A percentile compares a stretch with the other conserved stretches of the same genome.
These are phyloP conservation scores for Drosophila anomalata DNA, from an alignment of 2,888 invertebrate genomes.

Conservation along the genomic window DNA sequence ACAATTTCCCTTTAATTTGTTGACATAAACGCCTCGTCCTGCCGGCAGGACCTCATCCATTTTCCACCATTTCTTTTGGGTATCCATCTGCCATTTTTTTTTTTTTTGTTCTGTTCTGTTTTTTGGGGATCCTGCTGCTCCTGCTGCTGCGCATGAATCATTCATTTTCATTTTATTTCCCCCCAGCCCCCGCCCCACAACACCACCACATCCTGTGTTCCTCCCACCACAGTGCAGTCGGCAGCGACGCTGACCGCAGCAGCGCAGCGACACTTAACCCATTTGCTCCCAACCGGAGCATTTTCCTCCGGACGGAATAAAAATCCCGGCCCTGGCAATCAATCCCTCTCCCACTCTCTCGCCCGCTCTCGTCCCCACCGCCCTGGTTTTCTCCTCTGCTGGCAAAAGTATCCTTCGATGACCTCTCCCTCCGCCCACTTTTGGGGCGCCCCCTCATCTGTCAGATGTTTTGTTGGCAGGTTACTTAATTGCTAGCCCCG, in stretches of 20 bases:
- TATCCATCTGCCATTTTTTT: neutral
- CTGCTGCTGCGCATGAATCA: conserved; percentile 71
- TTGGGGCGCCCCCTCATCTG: conserved; percentile 35
- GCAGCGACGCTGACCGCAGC: conserved; percentile 48
- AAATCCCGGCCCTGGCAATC: conserved; percentile 52
- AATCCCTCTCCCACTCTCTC: conserved; percentile 57
- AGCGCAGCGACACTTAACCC: conserved; percentile 67
- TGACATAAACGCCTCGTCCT: conserved; percentile 81
- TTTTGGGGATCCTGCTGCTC: conserved; percentile 8
- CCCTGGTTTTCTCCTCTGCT: neutral
- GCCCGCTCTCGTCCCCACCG: neutral
- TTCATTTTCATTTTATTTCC: conserved; percentile 65
- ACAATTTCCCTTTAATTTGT: conserved; percentile 83
- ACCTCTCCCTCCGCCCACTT: neutral
- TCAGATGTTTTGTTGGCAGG: conserved; percentile 82
- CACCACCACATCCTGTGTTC: too few species aligned
- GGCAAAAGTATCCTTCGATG: conserved; percentile 13
- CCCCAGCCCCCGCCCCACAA: neutral
- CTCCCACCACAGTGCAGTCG: conserved; percentile 4
- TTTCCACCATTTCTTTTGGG: conserved; percentile 3
- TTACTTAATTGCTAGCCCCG: conserved; percentile 82
- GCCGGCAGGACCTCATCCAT: conserved; percentile 8
- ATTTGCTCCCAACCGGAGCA: conserved; percentile 52
- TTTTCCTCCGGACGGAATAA: neutral
- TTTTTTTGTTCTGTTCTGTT: neutral